Conservation (phyloP, 1,140 invertebrate species). For the Condylostylus longicornis region DNA sequence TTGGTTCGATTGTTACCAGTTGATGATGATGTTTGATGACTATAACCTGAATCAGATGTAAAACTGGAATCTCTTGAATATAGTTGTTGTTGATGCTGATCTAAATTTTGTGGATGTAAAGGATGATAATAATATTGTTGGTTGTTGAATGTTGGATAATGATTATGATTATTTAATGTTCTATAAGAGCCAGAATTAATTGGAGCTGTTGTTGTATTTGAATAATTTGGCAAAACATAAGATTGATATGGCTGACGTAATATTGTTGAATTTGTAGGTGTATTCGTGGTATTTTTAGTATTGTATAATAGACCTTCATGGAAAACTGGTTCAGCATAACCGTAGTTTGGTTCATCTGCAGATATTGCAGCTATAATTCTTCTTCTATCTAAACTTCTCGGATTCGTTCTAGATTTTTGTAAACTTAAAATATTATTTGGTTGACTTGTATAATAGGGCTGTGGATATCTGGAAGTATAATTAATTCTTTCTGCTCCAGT, state of each 20-base stretch:
- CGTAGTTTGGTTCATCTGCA: constrained; percentile 23
- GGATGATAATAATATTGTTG: constrained; percentile 27
- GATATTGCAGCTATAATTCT: constrained; percentile 22
- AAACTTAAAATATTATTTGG: constrained; percentile 17
- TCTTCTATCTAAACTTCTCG: constrained; percentile 41
- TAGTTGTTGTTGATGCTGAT: constrained; percentile 30
- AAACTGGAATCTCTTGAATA: constrained; percentile 40
- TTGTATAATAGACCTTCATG: constrained; percentile 51
- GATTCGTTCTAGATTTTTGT: constrained; percentile 33
- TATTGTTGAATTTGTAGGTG: background rate
- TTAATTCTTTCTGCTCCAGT: constrained; percentile 26
- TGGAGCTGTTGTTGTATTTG: constrained; percentile 1
- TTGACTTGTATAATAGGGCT: constrained; percentile 19
- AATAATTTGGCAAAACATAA: constrained; percentile 21
- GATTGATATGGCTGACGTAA: constrained; percentile 15
- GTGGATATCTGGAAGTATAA: constrained; percentile 14
- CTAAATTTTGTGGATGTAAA: constrained; percentile 35
- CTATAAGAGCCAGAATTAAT: too few relatives aligned
- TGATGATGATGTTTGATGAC: constrained; percentile 43
- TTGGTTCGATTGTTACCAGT: too few relatives aligned
- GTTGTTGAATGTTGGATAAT: constrained; percentile 6
- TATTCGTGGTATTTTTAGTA: constrained; percentile 36
- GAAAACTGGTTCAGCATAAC: constrained; percentile 36
- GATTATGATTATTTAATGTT: constrained; percentile 2
- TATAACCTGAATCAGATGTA: constrained; percentile 52